Evolutionary conservation across 1,140 invertebrate species (phyloP).

Genomic region (Tetragonula clypearis): DNA sequence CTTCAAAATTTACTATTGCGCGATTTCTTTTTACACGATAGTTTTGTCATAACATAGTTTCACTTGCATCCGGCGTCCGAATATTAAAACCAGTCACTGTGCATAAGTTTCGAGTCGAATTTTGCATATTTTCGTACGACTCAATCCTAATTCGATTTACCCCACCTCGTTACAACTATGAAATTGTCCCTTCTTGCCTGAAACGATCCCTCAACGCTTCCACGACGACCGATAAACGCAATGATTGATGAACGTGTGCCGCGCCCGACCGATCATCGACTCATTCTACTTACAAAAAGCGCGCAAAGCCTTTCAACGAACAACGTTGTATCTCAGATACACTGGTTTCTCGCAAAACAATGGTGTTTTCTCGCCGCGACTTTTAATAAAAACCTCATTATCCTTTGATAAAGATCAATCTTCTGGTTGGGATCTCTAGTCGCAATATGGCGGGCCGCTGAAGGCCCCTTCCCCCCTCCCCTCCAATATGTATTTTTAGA

Average conservation of each 20-base stretch:
- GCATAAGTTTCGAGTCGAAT: not conserved
- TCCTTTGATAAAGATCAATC: not conserved
- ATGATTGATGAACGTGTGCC: not conserved
- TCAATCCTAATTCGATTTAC: not conserved
- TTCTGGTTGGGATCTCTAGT: not conserved
- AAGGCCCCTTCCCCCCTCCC: not conserved
- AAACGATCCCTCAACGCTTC: not conserved
- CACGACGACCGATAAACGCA: not conserved
- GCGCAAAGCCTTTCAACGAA: not conserved
- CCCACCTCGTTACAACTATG: not conserved
- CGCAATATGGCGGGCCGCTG: not conserved
- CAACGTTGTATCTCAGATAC: not conserved
- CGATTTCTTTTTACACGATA: no score
- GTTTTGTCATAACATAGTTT: no score
- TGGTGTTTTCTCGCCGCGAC: no score
- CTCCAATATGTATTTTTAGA: conserved; percentile 19
- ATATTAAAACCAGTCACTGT: not conserved
- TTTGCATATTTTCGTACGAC: not conserved
- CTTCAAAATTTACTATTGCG: no score
- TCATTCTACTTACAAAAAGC: not conserved
- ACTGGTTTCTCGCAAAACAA: not conserved
- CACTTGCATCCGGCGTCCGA: no score
- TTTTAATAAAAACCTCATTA: not conserved
- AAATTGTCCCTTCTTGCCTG: not conserved
- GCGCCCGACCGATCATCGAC: not conserved